phyloP scores from a whole-genome alignment of 2,888 invertebrate genomes.

The Andrena chrysosceles region DNA sequence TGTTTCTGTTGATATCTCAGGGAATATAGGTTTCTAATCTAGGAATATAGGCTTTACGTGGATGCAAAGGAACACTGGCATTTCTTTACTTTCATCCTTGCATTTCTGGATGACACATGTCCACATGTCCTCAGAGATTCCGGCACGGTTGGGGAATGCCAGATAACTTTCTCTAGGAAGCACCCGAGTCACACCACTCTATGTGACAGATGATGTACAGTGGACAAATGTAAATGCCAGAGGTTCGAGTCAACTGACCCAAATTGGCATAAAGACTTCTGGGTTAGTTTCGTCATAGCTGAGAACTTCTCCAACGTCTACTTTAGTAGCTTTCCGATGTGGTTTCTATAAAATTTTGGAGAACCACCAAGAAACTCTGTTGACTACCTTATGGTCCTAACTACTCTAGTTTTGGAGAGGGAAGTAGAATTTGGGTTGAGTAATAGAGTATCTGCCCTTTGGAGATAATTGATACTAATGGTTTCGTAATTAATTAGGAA shows the following conservation, averaged over 20 bases:
- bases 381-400: too few species aligned
- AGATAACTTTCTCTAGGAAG: slow-evolving; percentile 9
- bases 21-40: too few species aligned
- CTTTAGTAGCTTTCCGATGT: too few species aligned
- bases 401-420: too few species aligned
- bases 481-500: too few species aligned
- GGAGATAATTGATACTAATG: too few species aligned
- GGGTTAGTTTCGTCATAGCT: not conserved
- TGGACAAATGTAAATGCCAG: slow-evolving; percentile 8
- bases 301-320: not conserved
- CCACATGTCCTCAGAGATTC: not conserved
- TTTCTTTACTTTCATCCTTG: not conserved
- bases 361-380: too few species aligned
- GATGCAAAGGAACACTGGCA: not conserved
- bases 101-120: not conserved
- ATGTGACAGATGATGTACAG: not conserved
- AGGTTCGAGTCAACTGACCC: not conserved
- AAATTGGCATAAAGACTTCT: not conserved
- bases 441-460: too few species aligned
- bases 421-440: too few species aligned
- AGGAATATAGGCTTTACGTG: too few species aligned
- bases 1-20: too few species aligned
- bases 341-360: too few species aligned
- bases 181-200: not conserved
- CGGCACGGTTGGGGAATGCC: not conserved